These are phyloP conservation scores for Chiloscyllium punctatum DNA, from an alignment of 2,797 vertebrate species.

Conservation along the genomic window DNA sequence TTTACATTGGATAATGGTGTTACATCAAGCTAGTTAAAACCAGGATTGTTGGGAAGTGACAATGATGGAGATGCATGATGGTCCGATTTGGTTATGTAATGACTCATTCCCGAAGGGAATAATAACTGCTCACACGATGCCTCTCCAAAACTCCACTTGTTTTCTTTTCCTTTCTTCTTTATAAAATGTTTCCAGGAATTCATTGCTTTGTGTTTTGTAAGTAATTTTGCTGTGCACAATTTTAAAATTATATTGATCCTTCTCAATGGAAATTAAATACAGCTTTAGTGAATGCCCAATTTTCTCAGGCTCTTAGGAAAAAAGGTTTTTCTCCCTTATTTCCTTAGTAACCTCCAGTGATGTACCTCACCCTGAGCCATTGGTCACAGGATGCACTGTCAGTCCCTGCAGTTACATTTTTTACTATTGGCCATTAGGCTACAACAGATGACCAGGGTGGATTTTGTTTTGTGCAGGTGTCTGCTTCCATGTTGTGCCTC, in stretches of 20 bases:
- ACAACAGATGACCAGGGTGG: not conserved
- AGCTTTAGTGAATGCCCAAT: not conserved
- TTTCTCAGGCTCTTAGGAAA: not conserved
- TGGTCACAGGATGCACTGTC: not conserved
- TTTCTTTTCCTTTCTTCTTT: not conserved
- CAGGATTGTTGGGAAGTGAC: not conserved
- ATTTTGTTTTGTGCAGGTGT: not conserved
- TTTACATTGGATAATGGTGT: not conserved
- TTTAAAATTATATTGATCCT: not conserved
- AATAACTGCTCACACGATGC: not conserved
- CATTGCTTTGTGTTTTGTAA: not conserved
- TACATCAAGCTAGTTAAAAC: not conserved
- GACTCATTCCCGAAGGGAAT: not conserved
- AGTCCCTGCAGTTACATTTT: not conserved
- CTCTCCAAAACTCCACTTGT: not conserved
- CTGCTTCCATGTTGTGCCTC: not conserved
- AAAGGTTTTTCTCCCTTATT: not conserved
- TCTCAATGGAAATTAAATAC: not conserved
- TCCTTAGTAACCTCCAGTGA: not conserved
- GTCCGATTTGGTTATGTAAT: not conserved
- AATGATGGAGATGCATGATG: slow-evolving; percentile 2
- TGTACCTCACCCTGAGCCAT: not conserved
- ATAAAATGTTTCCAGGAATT: not conserved
- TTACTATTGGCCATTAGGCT: not conserved
- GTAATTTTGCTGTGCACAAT: not conserved